These are phyloP conservation scores for Tillus elongatus DNA, from an alignment of 2,888 invertebrate genomes.

Conservation along the genomic window DNA sequence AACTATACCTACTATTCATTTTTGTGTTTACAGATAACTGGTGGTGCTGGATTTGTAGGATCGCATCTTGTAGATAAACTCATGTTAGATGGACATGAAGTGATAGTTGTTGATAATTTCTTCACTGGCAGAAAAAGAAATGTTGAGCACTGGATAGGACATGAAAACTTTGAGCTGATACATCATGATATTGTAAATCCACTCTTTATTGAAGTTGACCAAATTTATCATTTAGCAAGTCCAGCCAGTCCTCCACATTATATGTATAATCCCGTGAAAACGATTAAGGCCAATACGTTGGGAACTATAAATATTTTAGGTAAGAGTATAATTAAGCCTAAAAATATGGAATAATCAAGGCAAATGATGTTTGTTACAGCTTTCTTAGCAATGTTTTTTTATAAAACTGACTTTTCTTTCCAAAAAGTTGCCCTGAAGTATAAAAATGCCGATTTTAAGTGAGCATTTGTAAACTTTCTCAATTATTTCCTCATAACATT, in stretches of 20 bases:
- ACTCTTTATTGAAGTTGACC: constrained; percentile 91
- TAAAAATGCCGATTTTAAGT: no score
- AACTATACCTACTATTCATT: background rate
- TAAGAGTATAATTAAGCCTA: constrained; percentile 35
- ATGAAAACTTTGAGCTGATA: constrained; percentile 96
- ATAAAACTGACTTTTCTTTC: no score
- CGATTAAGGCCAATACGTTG: constrained; percentile 96
- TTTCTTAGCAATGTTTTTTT: no score
- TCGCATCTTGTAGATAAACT: constrained; percentile 93
- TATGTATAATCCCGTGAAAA: constrained; percentile 99
- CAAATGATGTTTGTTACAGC: no score
- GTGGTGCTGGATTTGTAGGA: constrained; percentile 98
- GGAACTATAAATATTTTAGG: constrained; percentile 91
- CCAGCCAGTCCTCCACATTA: constrained; percentile 99
- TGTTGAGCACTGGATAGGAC: constrained; percentile 98
- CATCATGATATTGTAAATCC: constrained; percentile 99
- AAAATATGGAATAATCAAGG: no score
- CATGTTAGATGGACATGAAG: constrained; percentile 93
- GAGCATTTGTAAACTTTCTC: no score
- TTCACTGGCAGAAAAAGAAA: constrained; percentile 96
- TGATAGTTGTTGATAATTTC: constrained; percentile 96
- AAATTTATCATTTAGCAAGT: constrained; percentile 97
- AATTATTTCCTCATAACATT: no score
- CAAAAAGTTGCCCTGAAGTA: no score
- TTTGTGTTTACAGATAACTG: constrained; percentile 61